A percentile compares a stretch with the other conserved stretches of the same genome.
Conservation (phyloP, 2,888 invertebrate genomes). For the Acleris sparsana region DNA sequence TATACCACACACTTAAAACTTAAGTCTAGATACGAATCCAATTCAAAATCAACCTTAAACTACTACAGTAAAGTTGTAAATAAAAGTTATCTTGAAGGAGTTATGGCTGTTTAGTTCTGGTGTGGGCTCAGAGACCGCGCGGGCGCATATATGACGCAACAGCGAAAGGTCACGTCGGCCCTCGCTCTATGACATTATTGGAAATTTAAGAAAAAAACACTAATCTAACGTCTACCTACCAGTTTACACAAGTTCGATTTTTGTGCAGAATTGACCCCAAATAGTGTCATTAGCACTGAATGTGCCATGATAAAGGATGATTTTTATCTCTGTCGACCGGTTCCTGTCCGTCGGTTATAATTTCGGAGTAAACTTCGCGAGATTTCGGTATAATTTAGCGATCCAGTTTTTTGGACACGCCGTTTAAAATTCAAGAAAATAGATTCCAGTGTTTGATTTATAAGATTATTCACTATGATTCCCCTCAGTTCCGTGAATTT, state of each 20-base stretch:
- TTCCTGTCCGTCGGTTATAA: too few species aligned
- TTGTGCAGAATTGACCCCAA: not conserved
- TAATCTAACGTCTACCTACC: not conserved
- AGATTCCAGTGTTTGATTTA: too few species aligned
- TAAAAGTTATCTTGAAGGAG: not conserved
- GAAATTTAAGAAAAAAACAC: slow-evolving; percentile 17
- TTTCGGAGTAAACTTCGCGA: too few species aligned
- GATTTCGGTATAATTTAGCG: too few species aligned
- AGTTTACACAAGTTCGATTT: not conserved
- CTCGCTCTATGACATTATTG: slow-evolving; percentile 20
- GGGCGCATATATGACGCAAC: slow-evolving; percentile 26
- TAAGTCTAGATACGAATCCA: not conserved
- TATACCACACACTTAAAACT: not conserved
- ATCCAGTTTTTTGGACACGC: too few species aligned
- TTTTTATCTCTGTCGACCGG: too few species aligned
- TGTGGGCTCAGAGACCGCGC: not conserved
- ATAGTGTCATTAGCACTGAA: too few species aligned
- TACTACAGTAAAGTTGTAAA: not conserved
- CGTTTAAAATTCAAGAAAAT: too few species aligned
- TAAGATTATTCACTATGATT: too few species aligned
- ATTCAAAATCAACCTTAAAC: not conserved
- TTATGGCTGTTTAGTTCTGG: not conserved
- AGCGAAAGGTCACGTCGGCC: slow-evolving; percentile 26
- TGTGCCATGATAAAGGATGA: too few species aligned
- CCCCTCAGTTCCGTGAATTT: too few species aligned